Evolutionary conservation across 2,113 vertebrate species (phyloP), one percentile per base, ranked within the genome.

Genomic region (Takifugu flavidus): DNA sequence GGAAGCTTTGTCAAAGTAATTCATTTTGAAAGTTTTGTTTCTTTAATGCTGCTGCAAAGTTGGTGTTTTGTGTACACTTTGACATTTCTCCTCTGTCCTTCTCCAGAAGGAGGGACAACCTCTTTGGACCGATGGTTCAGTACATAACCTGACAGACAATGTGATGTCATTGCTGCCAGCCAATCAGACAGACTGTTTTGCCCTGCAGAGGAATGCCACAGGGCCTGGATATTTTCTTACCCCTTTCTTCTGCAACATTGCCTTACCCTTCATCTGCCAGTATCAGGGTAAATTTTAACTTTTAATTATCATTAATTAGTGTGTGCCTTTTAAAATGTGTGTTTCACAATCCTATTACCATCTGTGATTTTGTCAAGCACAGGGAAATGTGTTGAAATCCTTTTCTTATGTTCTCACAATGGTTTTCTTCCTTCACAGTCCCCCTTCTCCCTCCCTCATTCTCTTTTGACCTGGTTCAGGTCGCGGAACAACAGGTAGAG

Each of bases 241-340:
- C 49, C 86, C 90, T 28, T 93, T 96, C 82, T 94, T 93, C 79
- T 96, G 94, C 78, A 86, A 86, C 64, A 49, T 94, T 58, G 72
- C 83, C 3, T 83, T 96, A 66, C 93, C 93, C 25, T 95, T 91
- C 79, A 86, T 96, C 88, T 97, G 95, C 84, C 91, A 95, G 79
- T 92, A 90, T 63, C 85, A 93, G 74, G 89, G 94, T 95, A 92
- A 95, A 65, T 90, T 79, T 67, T n/a, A 8, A 42, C 20, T 49
- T n/a, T 49, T 10, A n/a, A 10, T 2, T n/a, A 49, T 20, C 26
- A 45, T 13, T 45, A 45, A 4, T 45, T 13, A 14, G 44, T 45
- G 44, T 45, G 14, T 11, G 14, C 44, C 13, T 43, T 11, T 2
- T 5, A 43, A 43, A 43, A 43, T 43, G 7, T 29, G 29, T 29